Evolutionary conservation across 2,888 invertebrate genomes (phyloP).

Genomic region (Metacarcinus magister): DNA sequence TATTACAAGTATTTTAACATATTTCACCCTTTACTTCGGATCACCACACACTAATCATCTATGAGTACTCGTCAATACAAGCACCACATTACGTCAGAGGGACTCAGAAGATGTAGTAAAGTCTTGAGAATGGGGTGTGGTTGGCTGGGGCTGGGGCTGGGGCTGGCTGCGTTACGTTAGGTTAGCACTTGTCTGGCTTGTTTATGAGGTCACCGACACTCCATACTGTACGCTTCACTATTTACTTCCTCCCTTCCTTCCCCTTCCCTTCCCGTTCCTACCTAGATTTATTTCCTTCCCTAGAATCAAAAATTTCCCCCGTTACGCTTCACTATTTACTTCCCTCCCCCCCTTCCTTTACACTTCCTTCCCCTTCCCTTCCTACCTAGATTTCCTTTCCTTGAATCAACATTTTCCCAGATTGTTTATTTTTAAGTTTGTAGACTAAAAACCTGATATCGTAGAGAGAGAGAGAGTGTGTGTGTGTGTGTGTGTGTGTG

Average conservation of each 20-base stretch:
- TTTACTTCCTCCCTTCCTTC: not conserved
- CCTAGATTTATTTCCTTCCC: not conserved
- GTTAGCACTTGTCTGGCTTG: not conserved
- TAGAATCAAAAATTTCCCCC: not conserved
- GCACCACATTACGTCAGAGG: too few relatives aligned
- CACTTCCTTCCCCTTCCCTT: not conserved
- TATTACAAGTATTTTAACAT: too few relatives aligned
- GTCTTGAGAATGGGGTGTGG: not conserved
- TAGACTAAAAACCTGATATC: too few relatives aligned
- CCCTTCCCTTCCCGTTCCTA: not conserved
- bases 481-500: conserved; percentile 42
- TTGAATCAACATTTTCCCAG: not conserved
- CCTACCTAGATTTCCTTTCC: not conserved
- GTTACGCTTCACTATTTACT: too few relatives aligned
- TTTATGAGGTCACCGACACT: not conserved
- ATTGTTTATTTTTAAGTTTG: too few relatives aligned
- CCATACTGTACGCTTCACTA: not conserved
- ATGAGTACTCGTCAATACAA: too few relatives aligned
- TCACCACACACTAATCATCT: too few relatives aligned
- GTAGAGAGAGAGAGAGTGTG: not conserved
- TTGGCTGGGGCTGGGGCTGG: not conserved
- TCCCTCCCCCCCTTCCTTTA: not conserved
- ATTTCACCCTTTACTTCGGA: too few relatives aligned
- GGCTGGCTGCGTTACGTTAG: not conserved
- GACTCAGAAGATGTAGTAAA: not conserved